Evolutionary conservation across 2,113 vertebrate species (phyloP).

Genomic region (Bubalus kerabau): DNA sequence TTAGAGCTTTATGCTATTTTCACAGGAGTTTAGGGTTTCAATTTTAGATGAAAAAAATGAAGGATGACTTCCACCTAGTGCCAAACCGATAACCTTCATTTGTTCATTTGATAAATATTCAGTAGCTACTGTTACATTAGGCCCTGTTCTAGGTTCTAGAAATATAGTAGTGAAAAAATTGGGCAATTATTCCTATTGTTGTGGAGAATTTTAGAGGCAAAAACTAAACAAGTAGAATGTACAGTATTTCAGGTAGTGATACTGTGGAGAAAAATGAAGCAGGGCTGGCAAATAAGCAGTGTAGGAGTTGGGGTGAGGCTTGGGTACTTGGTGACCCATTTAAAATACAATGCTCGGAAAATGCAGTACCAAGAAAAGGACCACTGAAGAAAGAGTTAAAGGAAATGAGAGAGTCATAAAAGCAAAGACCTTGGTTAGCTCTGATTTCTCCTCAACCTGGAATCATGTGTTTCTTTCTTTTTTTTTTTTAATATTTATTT

Average conservation of each 20-base stretch:
- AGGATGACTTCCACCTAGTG: neutral
- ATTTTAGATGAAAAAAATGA: neutral
- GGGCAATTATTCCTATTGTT: neutral
- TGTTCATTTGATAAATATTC: neutral
- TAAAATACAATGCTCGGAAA: neutral
- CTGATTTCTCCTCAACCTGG: neutral
- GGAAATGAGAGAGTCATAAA: neutral
- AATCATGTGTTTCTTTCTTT: neutral
- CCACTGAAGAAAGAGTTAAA: neutral
- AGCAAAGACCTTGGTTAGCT: neutral
- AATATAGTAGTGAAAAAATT: neutral
- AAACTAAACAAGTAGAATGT: neutral
- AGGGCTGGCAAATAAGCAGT: neutral
- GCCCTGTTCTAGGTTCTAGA: neutral
- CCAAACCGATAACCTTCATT: neutral
- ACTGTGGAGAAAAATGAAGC: neutral
- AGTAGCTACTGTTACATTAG: neutral
- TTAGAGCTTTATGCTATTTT: neutral
- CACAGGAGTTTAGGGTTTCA: neutral
- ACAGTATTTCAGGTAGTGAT: neutral
- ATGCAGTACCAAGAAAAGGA: neutral
- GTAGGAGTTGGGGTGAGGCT: neutral
- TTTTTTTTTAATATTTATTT: neutral
- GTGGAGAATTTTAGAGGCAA: neutral
- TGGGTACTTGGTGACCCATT: neutral